Percentiles rank a stretch among this genome's conserved stretches.
These are phyloP conservation scores for Hassar affinis DNA, from an alignment of 2,113 vertebrate genomes.

Conservation along the genomic window DNA sequence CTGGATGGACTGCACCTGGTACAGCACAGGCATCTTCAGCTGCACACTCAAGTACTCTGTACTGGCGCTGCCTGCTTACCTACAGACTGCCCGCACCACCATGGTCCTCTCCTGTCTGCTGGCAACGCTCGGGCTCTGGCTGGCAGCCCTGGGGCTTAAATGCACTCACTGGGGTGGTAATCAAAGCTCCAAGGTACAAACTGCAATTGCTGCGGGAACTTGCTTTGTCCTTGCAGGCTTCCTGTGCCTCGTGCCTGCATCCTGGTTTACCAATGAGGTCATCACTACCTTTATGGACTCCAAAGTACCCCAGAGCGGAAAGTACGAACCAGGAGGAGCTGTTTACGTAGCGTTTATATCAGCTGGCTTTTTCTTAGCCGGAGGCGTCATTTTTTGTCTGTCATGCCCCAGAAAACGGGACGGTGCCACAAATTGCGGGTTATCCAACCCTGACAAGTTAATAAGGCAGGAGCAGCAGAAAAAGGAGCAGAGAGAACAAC, in stretches of 20 bases:
- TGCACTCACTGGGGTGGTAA: constrained; percentile 86
- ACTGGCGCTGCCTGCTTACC: constrained; percentile 79
- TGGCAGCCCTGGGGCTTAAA: constrained; percentile 84
- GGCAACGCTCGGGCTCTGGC: constrained; percentile 79
- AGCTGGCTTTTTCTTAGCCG: constrained; percentile 78
- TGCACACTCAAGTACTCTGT: constrained; percentile 83
- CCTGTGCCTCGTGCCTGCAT: constrained; percentile 80
- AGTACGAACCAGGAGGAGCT: constrained; percentile 85
- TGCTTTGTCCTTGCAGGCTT: constrained; percentile 82
- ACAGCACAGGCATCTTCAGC: constrained; percentile 92
- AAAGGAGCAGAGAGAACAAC: constrained; percentile 42
- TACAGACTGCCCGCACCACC: constrained; percentile 80
- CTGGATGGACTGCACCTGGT: constrained; percentile 97
- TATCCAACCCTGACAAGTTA: constrained; percentile 44
- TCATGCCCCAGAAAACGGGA: constrained; percentile 75
- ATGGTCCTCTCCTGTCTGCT: constrained; percentile 88
- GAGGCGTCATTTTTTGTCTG: constrained; percentile 84
- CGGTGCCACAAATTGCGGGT: constrained; percentile 59
- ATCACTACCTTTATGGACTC: constrained; percentile 80
- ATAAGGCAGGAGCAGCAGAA: constrained; percentile 32
- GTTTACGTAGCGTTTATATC: constrained; percentile 87
- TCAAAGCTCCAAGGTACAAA: constrained; percentile 77
- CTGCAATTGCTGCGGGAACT: constrained; percentile 79
- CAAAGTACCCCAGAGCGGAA: constrained; percentile 80
- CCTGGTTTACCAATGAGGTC: constrained; percentile 88